phyloP scores from a whole-genome alignment of 2,888 invertebrate species.

The Patella depressa region DNA sequence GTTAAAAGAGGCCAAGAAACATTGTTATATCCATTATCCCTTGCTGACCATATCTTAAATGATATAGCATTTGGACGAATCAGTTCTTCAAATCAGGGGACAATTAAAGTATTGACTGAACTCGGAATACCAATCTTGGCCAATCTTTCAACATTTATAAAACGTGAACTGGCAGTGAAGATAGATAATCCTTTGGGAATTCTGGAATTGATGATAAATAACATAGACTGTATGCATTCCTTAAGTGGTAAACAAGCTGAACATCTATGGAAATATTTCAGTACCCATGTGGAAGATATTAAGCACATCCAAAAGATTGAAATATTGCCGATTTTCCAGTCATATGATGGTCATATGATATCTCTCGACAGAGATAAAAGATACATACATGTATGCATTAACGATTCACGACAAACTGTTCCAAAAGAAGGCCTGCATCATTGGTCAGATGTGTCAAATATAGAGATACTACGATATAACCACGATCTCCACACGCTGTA shows the following conservation, averaged over 20 bases:
- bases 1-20: no score
- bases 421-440: conserved; percentile 21
- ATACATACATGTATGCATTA: neutral
- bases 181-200: no score
- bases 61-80: no score
- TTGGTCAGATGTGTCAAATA: conserved; percentile 16
- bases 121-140: no score
- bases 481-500: conserved; percentile 29
- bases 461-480: conserved; percentile 20
- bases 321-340: neutral
- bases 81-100: no score
- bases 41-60: no score
- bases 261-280: neutral
- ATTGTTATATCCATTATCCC: no score
- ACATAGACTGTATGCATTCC: no score
- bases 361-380: neutral
- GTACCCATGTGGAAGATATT: neutral
- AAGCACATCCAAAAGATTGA: neutral
- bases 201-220: neutral
- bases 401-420: neutral
- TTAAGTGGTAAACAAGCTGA: no score
- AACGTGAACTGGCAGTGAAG: no score
- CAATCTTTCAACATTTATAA: no score
- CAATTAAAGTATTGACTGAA: no score
- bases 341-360: neutral